Base-by-base conservation (phyloP, 2,113 vertebrate genomes). In the Clarias macrocephalus region DNA sequence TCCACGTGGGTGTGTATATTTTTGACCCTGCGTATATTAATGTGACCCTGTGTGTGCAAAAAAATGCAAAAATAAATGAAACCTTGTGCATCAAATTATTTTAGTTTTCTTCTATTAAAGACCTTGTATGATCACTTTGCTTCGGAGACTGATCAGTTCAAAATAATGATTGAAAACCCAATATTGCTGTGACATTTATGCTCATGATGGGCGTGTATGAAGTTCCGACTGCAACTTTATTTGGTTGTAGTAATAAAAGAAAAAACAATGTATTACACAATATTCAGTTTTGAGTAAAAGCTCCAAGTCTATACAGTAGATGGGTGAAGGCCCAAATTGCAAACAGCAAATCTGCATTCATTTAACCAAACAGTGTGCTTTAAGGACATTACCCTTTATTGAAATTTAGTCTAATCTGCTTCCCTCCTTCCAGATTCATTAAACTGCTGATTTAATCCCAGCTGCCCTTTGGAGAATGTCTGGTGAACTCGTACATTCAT, bases 391-490 rank as follows among this genome's bases (percentile, higher is more conserved):
- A 12, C 42, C 48, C 21, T 54, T 60, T 28, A 85, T 16, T 85
- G 21, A 63, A 76, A 75, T 85, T 15, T 63, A 85, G 84, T 79
- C 60, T 66, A 66, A 63, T 85, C 56, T 37, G 18, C 9, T 33
- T 80, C 30, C 28, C 79, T 54, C 10, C 59, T 23, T 30, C 59
- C 33, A 48, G n/a, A 72, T 77, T 80, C 37, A 85, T 62, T 52
- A 28, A 56, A 70, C n/a, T 33, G 65, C n/a, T 42, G 23, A 84
- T 59, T 59, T 19, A 59, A 84, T 54, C 30, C 63, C 65, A 56
- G 82, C 28, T 70, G 65, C 30, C 25, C 25, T 28, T 68, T 28
- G 11, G n/a, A 56, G 65, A 30, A 68, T 19, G 42, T 59, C 16
- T 70, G 42, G 16, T 68, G 56, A 83, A 83, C 42, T n/a, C 7